Conservation (phyloP, 1,140 invertebrate genomes). For the Heliconius hewitsoni region DNA sequence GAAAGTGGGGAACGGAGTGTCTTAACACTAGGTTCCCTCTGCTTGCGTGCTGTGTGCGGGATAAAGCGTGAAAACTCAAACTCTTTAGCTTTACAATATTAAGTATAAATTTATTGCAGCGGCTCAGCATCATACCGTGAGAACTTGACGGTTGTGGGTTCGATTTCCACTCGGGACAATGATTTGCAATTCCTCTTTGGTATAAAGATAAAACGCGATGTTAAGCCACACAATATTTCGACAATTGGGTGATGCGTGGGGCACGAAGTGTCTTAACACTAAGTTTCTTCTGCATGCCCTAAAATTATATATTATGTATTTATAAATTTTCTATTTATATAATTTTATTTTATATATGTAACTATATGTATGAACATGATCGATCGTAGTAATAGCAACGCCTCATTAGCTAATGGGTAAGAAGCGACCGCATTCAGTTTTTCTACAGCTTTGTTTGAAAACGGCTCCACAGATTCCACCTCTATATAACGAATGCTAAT, state of each 20-base stretch:
- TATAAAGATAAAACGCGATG: not conserved
- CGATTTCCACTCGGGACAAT: too few relatives aligned
- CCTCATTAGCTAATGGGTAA: constrained; percentile 55
- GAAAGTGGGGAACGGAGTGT: too few relatives aligned
- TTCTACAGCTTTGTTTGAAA: constrained; percentile 16
- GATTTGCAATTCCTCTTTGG: not conserved
- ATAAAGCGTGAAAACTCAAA: too few relatives aligned
- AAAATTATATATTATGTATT: not conserved
- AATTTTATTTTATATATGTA: not conserved
- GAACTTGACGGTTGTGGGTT: too few relatives aligned
- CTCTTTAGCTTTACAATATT: too few relatives aligned
- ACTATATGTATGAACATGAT: not conserved
- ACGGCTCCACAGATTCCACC: not conserved
- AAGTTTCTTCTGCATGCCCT: not conserved
- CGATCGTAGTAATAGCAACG: constrained; percentile 41
- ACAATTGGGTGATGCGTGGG: not conserved
- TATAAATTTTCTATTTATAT: not conserved
- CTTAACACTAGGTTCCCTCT: too few relatives aligned
- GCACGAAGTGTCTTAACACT: not conserved
- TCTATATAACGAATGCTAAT: constrained; percentile 20
- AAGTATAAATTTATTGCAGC: too few relatives aligned
- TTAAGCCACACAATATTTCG: not conserved
- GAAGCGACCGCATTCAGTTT: constrained; percentile 42
- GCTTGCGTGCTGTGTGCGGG: too few relatives aligned
- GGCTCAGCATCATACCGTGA: too few relatives aligned